A percentile compares a stretch with the other conserved stretches of the same genome.
phyloP scores from a whole-genome alignment of 2,113 vertebrate species.

The Lepisosteus osseus region DNA sequence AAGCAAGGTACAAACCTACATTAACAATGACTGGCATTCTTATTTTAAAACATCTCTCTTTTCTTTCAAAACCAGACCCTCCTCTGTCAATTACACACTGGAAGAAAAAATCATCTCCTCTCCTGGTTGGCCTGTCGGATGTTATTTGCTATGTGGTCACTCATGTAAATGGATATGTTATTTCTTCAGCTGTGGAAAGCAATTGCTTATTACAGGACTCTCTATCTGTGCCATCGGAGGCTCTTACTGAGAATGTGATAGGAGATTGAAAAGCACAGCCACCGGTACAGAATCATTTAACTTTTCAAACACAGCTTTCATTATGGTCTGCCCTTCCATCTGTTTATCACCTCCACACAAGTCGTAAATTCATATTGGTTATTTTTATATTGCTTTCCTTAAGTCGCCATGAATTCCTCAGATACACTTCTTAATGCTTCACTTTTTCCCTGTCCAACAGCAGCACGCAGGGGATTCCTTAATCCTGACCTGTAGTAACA shows the following conservation, averaged over 20 bases:
- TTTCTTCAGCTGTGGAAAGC: conserved; percentile 2
- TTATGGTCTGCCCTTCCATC: not conserved
- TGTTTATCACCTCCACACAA: conserved; percentile 1
- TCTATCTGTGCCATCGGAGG: not conserved
- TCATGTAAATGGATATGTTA: conserved; percentile 20
- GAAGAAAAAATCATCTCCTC: conserved; percentile 24
- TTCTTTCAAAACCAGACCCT: conserved; percentile 29
- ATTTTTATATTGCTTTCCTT: not conserved
- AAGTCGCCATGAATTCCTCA: no score
- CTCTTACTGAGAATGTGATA: not conserved
- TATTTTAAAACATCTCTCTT: conserved; percentile 22
- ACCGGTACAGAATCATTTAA: not conserved
- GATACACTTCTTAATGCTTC: no score
- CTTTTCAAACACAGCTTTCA: not conserved
- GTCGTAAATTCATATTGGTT: not conserved
- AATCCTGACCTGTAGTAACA: no score
- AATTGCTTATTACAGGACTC: conserved; percentile 4
- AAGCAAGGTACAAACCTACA: not conserved
- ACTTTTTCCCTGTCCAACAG: no score
- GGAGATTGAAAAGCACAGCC: conserved; percentile 1
- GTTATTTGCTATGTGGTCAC: conserved; percentile 26
- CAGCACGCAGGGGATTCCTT: no score
- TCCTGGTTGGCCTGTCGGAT: conserved; percentile 17
- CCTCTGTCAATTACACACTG: conserved; percentile 23
- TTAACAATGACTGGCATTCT: conserved; percentile 17